phyloP scores from a whole-genome alignment of 2,888 invertebrate genomes.

The Coecobrya sp. region DNA sequence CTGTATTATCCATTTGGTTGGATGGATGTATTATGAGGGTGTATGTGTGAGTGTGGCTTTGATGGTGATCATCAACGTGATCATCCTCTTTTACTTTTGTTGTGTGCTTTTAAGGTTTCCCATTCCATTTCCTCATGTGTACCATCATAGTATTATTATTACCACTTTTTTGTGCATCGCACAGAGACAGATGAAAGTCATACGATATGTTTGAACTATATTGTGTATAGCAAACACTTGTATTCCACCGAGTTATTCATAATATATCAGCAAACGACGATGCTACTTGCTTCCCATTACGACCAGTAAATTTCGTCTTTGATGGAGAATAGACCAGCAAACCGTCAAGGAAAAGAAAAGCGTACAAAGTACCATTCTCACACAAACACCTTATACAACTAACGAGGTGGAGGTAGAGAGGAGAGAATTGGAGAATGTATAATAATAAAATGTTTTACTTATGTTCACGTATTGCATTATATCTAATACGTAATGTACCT shows the following conservation, averaged over 20 bases:
- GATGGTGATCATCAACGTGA: constrained; percentile 8
- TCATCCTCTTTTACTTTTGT: constrained; percentile 27
- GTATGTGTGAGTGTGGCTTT: background rate
- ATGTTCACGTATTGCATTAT: constrained; percentile 18
- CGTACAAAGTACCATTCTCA: background rate
- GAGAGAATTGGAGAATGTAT: background rate
- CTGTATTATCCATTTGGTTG: constrained; percentile 21
- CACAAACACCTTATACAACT: background rate
- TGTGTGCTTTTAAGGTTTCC: constrained; percentile 33
- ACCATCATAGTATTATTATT: constrained; percentile 40
- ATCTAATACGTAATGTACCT: constrained; percentile 78
- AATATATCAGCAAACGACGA: constrained; percentile 9
- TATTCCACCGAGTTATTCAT: constrained; percentile 38
- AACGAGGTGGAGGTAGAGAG: background rate
- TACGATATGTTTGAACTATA: background rate
- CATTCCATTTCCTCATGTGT: constrained; percentile 66
- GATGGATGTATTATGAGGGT: background rate
- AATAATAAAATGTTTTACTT: constrained; percentile 56
- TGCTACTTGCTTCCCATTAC: background rate
- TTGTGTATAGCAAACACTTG: constrained; percentile 27
- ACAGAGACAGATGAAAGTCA: background rate
- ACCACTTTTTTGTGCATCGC: constrained; percentile 1
- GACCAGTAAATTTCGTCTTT: constrained; percentile 15
- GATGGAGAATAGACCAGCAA: background rate
- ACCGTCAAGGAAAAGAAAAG: background rate